Percentiles rank a stretch among this genome's conserved stretches.
These are phyloP conservation scores for Anolis carolinensis DNA, from an alignment of 2,113 vertebrate species.

Conservation along the genomic window DNA sequence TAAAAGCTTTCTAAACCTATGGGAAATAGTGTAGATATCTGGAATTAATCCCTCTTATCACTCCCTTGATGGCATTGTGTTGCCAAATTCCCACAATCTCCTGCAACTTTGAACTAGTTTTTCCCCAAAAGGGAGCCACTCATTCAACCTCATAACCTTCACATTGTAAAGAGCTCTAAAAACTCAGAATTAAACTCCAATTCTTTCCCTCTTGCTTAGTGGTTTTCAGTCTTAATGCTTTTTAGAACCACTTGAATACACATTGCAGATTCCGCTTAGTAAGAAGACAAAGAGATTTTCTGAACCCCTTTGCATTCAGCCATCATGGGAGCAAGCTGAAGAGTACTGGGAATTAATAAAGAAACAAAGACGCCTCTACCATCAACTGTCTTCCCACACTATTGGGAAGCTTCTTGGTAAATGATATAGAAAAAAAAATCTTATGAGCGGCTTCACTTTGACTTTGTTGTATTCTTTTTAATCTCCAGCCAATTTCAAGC, in stretches of 20 bases:
- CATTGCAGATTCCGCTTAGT: slow-evolving; percentile 21
- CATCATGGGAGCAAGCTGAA: slow-evolving; percentile 32
- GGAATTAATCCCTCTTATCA: not conserved
- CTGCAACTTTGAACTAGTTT: slow-evolving; percentile 2
- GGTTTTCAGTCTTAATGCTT: slow-evolving; percentile 17
- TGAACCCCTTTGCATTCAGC: not conserved
- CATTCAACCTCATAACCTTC: not conserved
- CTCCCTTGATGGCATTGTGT: not conserved
- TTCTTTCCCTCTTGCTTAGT: slow-evolving; percentile 5
- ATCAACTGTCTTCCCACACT: slow-evolving; percentile 67
- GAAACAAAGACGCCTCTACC: slow-evolving; percentile 48
- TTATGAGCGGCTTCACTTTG: slow-evolving; percentile 15
- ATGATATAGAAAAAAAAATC: slow-evolving; percentile 52
- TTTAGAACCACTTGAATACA: slow-evolving; percentile 28
- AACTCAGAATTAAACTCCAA: slow-evolving; percentile 2
- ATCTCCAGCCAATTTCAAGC: slow-evolving; percentile 52
- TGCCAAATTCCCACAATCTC: not conserved
- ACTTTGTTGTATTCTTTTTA: slow-evolving; percentile 53
- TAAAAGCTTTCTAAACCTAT: not conserved
- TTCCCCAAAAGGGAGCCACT: not conserved
- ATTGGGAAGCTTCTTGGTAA: slow-evolving; percentile 64
- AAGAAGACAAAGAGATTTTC: slow-evolving; percentile 40
- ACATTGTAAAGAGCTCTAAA: not conserved
- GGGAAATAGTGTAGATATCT: not conserved
- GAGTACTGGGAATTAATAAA: slow-evolving; percentile 47